Conservation (phyloP, 1,140 invertebrate species). For the Drosophila kikkawai region DNA sequence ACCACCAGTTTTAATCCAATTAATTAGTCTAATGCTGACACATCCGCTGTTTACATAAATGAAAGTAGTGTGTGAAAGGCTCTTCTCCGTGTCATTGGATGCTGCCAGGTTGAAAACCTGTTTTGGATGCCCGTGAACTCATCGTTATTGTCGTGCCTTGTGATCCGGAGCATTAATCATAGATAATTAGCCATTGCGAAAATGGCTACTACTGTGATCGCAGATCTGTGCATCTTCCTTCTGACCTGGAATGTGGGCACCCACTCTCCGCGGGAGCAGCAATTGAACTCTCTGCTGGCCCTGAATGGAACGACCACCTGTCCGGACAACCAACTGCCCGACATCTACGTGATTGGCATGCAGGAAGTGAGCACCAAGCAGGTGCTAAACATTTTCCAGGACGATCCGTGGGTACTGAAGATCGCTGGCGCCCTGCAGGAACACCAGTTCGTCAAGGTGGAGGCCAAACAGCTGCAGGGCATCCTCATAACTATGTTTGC, state of each 20-base stretch:
- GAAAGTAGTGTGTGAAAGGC: constrained; percentile 1
- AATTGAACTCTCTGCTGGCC: constrained; percentile 89
- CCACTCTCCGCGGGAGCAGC: constrained; percentile 88
- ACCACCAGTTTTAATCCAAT: constrained; percentile 31
- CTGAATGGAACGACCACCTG: constrained; percentile 87
- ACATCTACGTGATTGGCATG: constrained; percentile 93
- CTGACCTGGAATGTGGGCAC: constrained; percentile 95
- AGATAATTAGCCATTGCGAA: constrained; percentile 53
- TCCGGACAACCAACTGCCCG: constrained; percentile 88
- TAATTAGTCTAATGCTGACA: constrained; percentile 14
- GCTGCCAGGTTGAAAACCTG: constrained; percentile 29
- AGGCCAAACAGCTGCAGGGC: constrained; percentile 91
- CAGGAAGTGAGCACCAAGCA: constrained; percentile 94
- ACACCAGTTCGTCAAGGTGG: constrained; percentile 91
- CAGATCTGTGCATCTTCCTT: constrained; percentile 88
- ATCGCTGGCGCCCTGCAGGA: constrained; percentile 86
- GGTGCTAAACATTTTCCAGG: constrained; percentile 91
- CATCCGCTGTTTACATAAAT: constrained; percentile 7
- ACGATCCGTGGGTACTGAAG: constrained; percentile 93
- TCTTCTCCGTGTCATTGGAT: neutral
- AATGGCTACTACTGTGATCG: constrained; percentile 60
- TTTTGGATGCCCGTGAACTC: constrained; percentile 49
- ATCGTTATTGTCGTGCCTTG: constrained; percentile 20
- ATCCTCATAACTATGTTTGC: constrained; percentile 92
- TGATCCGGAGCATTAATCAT: constrained; percentile 53